Conservation (phyloP, 35 echinoderm and acorn worm genomes). For the Apostichopus californicus region DNA sequence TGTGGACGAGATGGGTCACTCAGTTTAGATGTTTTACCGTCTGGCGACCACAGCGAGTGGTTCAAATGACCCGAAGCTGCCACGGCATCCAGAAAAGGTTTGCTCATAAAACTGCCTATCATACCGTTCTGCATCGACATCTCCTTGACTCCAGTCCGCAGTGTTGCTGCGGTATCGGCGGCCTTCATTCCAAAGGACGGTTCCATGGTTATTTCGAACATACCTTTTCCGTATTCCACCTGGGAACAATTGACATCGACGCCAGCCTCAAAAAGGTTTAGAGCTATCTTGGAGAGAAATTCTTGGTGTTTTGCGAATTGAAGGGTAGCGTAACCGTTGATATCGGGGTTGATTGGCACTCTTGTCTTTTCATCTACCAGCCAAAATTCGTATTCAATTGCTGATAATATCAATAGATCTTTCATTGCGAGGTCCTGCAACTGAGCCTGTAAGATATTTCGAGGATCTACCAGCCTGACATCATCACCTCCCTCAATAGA, state of each 20-base stretch:
- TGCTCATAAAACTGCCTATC: constrained; percentile 55
- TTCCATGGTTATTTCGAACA: constrained; percentile 42
- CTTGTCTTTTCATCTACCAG: constrained; percentile 57
- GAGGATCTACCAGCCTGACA: constrained; percentile 27
- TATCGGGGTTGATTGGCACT: constrained; percentile 55
- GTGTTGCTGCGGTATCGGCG: constrained; percentile 59
- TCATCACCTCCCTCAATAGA: constrained; percentile 24
- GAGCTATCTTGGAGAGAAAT: background rate
- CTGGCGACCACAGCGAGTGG: constrained; percentile 47
- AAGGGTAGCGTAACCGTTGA: constrained; percentile 47
- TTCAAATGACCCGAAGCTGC: constrained; percentile 1
- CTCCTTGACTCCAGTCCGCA: constrained; percentile 54
- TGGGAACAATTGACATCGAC: constrained; percentile 49
- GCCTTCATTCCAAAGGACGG: constrained; percentile 54
- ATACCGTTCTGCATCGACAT: constrained; percentile 37
- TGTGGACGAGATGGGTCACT: background rate
- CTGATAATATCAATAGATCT: constrained; percentile 38
- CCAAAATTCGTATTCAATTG: constrained; percentile 61
- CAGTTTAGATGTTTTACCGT: constrained; percentile 22
- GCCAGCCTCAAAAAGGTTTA: constrained; percentile 45
- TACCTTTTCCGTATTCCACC: constrained; percentile 18
- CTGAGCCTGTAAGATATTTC: constrained; percentile 55
- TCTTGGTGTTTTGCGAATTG: constrained; percentile 33
- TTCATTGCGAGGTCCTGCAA: constrained; percentile 48
- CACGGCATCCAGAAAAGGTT: constrained; percentile 30